Base-by-base conservation (phyloP, 2,797 vertebrate genomes). In the Phrynocephalus forsythii region DNA sequence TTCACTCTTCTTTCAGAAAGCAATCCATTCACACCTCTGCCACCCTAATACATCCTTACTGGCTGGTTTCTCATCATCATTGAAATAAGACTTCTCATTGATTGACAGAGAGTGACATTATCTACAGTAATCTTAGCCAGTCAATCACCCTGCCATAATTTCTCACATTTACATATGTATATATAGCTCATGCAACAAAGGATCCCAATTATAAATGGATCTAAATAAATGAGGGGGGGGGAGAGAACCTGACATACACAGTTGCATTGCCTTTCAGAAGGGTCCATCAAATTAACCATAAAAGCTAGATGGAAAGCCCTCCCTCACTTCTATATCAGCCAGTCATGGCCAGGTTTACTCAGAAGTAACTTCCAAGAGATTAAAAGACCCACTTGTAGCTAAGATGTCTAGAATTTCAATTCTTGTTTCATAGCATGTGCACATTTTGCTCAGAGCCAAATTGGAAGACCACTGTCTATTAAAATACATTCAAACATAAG, bases 121-220 rank as follows among this genome's bases (percentile, higher is more conserved):
- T 84, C 89, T 66, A 83, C 0, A 71, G 26, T 87, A 89, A 48
- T 83, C 87, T 63, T 85, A 50, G 73, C 71, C 50, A n/a, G 18
- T 93, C 82, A 79, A 85, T 86, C 87, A 92, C 33, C 50, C 38
- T 48, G 10, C 78, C 85, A 52, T 28, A 24, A 38, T 81, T 91
- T 76, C 81, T 71, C 78, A 44, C 5, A 44, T 44, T 44, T 44
- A 44, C 38, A 5, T 44, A 44, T 44, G 52, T 56, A 3, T 1
- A 72, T 87, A 75, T 48, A 79, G 79, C 84, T 48, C n/a, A 66
- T 72, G 28, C 22, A 88, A n/a, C 18, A 13, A 24, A 88, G 72
- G 24, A 60, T 52, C 3, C 16, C 60, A 63, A n/a, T 4, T 52
- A 82, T 76, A 28, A 80, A n/a, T 6, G 2, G 13, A 71, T 13